Evolutionary conservation across 2,888 invertebrate species (phyloP).

Genomic region (Drosophila anomalipes): DNA sequence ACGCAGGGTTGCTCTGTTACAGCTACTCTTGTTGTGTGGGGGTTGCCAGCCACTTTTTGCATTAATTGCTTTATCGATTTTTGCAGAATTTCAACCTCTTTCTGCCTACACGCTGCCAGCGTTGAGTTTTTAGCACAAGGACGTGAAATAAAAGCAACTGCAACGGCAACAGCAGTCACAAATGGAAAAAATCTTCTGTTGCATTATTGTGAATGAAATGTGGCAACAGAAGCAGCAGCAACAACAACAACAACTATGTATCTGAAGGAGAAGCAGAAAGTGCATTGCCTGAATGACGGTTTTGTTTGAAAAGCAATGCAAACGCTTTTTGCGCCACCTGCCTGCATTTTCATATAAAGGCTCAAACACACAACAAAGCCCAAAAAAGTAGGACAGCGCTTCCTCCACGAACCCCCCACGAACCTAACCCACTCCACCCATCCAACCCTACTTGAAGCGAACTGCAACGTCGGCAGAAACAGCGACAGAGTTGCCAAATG

Average conservation of each 20-base stretch:
- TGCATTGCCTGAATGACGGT: conserved; percentile 60
- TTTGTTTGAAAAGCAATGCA: conserved; percentile 57
- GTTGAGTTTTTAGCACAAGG: conserved; percentile 71
- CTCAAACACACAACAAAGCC: conserved; percentile 61
- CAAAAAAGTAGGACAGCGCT: conserved; percentile 70
- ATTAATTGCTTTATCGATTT: conserved; percentile 83
- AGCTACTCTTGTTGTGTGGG: conserved; percentile 21
- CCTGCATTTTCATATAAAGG: conserved; percentile 41
- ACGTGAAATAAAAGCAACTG: conserved; percentile 57
- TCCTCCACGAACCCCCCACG: background rate
- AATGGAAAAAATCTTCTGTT: conserved; percentile 49
- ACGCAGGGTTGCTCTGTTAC: conserved; percentile 59
- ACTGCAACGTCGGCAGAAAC: conserved; percentile 56
- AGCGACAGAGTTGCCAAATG: conserved; percentile 77
- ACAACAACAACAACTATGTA: conserved; percentile 27
- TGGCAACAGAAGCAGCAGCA: conserved; percentile 34
- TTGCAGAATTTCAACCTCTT: conserved; percentile 51
- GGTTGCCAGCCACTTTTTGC: conserved; percentile 70
- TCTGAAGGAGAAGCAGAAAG: conserved; percentile 43
- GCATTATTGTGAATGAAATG: conserved; percentile 59
- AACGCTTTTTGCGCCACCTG: conserved; percentile 61
- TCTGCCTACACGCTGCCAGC: conserved; percentile 16
- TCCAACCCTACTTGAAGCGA: background rate
- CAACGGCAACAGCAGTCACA: conserved; percentile 41
- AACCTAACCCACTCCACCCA: conserved; percentile 2